Evolutionary conservation across 2,113 vertebrate genomes (phyloP).

Genomic region (Xiphophorus couchianus): DNA sequence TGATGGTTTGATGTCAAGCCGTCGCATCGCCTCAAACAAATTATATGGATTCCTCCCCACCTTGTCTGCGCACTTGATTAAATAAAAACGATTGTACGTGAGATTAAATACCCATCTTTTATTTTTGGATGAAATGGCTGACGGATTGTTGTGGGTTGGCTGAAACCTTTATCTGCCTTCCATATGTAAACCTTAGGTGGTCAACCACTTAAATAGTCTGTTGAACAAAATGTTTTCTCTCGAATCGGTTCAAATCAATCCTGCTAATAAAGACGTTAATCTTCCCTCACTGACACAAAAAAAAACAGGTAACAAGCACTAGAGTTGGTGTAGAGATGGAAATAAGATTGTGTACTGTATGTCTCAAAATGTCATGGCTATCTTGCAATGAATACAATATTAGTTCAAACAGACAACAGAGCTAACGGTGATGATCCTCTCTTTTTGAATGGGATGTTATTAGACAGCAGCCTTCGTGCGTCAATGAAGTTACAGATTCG

Average conservation of each 20-base stretch:
- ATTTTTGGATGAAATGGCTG: constrained; percentile 27
- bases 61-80: constrained; percentile 40
- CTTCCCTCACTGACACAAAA: background rate
- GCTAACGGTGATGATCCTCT: background rate
- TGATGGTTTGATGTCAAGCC: constrained; percentile 19
- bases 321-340: background rate
- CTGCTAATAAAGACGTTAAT: background rate
- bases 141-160: background rate
- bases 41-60: constrained; percentile 31
- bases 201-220: background rate
- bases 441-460: background rate
- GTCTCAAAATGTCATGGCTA: background rate
- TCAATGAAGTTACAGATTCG: background rate
- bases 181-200: background rate
- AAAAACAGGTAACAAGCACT: too few species aligned
- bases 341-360: background rate
- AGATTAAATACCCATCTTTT: constrained; percentile 24
- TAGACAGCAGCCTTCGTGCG: background rate
- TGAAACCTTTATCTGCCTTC: background rate
- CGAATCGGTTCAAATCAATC: background rate
- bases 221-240: background rate
- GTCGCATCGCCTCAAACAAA: constrained; percentile 42
- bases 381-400: background rate
- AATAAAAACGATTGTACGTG: constrained; percentile 36
- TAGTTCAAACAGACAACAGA: background rate